These are phyloP conservation scores for Takifugu ocellatus DNA, from an alignment of 2,797 vertebrate genomes.

Conservation along the genomic window DNA sequence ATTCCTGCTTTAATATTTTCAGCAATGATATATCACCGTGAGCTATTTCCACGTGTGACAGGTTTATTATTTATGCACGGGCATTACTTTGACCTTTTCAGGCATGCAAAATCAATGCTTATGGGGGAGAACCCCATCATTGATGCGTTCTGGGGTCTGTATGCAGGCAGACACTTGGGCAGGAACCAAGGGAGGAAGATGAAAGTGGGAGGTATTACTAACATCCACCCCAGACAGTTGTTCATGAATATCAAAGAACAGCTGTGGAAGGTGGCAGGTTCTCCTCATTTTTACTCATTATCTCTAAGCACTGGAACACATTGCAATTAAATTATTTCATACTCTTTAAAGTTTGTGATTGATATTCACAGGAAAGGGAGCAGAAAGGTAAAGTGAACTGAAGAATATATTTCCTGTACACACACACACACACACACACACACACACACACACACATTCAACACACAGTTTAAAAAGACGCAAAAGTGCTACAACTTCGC, in stretches of 20 bases:
- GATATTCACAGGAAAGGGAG: slow-evolving; percentile 3
- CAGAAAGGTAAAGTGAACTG: slow-evolving; percentile 34
- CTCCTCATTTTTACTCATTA: slow-evolving; percentile 67
- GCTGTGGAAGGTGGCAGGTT: slow-evolving; percentile 73
- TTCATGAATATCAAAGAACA: slow-evolving; percentile 87
- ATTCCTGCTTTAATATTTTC: slow-evolving; percentile 20
- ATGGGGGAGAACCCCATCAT: slow-evolving; percentile 53
- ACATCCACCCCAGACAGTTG: slow-evolving; percentile 81
- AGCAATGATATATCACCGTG: slow-evolving; percentile 44
- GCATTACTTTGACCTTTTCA: slow-evolving; percentile 72
- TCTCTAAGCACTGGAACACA: slow-evolving; percentile 62
- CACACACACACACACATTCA: too few species aligned
- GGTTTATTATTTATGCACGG: slow-evolving; percentile 68
- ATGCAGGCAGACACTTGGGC: slow-evolving; percentile 72
- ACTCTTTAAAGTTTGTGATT: slow-evolving; percentile 45
- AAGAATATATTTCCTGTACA: slow-evolving; percentile 22
- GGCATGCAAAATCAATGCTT: slow-evolving; percentile 69
- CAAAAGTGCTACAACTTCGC: too few species aligned
- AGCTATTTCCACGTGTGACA: slow-evolving; percentile 63
- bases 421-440: too few species aligned
- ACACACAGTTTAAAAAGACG: too few species aligned
- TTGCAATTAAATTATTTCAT: slow-evolving; percentile 60
- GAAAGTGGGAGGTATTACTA: slow-evolving; percentile 78
- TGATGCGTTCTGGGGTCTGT: slow-evolving; percentile 69
- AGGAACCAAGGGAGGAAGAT: slow-evolving; percentile 77